Conservation (phyloP, 2,888 invertebrate genomes). For the Brachynemurus nebulosus region DNA sequence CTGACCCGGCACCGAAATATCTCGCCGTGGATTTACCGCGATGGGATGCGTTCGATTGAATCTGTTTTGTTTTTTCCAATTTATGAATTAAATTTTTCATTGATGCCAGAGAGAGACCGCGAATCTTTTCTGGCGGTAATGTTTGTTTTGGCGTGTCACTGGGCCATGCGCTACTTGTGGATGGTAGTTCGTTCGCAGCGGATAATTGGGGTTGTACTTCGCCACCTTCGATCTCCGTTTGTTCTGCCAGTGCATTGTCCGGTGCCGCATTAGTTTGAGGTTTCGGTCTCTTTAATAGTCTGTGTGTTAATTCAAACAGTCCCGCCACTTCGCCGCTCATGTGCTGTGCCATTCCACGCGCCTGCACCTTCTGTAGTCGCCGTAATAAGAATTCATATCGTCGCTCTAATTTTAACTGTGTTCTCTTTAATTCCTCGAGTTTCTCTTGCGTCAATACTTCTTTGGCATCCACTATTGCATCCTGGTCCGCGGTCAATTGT, state of each 20-base stretch:
- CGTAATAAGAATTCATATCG: conserved; percentile 58
- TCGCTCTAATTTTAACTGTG: conserved; percentile 49
- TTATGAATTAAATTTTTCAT: conserved; percentile 42
- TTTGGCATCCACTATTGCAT: conserved; percentile 27
- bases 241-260: conserved; percentile 14
- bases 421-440: conserved; percentile 34
- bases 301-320: conserved; percentile 59
- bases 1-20: conserved; percentile 41
- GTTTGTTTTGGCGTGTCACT: not conserved
- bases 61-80: conserved; percentile 34
- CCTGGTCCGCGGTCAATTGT: conserved; percentile 12
- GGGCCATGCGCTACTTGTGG: conserved; percentile 31
- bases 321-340: conserved; percentile 65
- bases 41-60: conserved; percentile 29
- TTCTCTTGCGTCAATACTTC: conserved; percentile 36
- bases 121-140: conserved; percentile 25
- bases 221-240: not conserved
- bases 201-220: conserved; percentile 10
- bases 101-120: conserved; percentile 35
- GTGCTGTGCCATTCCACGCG: conserved; percentile 60
- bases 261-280: too few relatives aligned
- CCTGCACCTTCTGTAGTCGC: conserved; percentile 62
- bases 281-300: conserved; percentile 30
- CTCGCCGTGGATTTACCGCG: conserved; percentile 28
- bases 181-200: conserved; percentile 7